Base-by-base conservation (phyloP, 2,113 vertebrate species). In the Oxyruncus cristatus region DNA sequence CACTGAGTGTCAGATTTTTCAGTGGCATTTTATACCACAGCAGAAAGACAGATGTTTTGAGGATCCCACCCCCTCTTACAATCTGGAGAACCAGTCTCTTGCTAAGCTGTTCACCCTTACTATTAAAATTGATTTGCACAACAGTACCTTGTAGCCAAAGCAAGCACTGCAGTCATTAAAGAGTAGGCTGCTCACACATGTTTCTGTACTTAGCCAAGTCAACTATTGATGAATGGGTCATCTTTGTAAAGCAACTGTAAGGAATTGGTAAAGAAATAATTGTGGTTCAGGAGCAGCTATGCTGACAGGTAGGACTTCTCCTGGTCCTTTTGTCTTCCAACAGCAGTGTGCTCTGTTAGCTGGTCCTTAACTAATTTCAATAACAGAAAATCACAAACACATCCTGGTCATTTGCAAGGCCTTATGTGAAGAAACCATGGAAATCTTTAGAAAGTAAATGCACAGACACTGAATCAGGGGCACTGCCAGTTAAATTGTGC, bases 121-220 rank as follows among this genome's bases (percentile, higher is more conserved):
- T 76, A 94, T 93, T 93, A 91, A 96, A 96, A 89, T n/a, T 82
- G 72, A 97, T 95, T 97, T 96, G 87, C 76, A 87, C 72, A 95
- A 92, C 61, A 89, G 73, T 75, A 84, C 58, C 14, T 46, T 80
- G 89, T 83, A 91, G 94, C 87, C 93, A 95, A 95, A 94, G 78
- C 78, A 94, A 95, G 91, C 73, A 85, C 22, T 14, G 89, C 66
- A 88, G 70, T 89, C 76, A 61, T 63, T 87, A 73, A 71, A 88
- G 65, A 87, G 35, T 46, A 81, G 68, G 84, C 80, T 95, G 93
- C 84, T 96, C 92, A 85, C 93, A 96, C 55, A 82, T 94, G 78
- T 93, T 96, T 87, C 80, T 12, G 11, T 55, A 85, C 42, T 89
- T 55, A 68, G 91, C 76, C 93, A 96, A 93, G 80, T 65, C 84